Percentiles rank a stretch among this genome's conserved stretches.
These are phyloP conservation scores for Micromys minutus DNA, from an alignment of 2,113 vertebrate species.

Conservation along the genomic window DNA sequence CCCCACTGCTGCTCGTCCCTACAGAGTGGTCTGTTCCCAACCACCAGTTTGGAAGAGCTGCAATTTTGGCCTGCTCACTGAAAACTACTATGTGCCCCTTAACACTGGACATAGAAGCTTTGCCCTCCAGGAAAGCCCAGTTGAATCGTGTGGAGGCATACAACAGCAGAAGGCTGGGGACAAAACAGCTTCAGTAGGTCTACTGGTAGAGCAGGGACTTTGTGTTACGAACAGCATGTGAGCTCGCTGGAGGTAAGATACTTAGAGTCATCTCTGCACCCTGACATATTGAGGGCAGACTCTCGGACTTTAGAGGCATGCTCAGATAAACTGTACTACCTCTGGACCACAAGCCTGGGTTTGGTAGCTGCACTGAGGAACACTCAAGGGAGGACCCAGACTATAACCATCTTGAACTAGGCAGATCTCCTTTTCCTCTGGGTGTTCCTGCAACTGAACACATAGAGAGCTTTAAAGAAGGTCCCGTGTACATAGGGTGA, in stretches of 20 bases:
- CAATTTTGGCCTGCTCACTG: neutral
- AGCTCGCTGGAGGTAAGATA: neutral
- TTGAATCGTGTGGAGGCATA: neutral
- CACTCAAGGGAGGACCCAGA: neutral
- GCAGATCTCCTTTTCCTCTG: neutral
- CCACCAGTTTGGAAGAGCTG: neutral
- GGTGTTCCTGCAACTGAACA: neutral
- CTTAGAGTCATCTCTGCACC: neutral
- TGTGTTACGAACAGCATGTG: neutral
- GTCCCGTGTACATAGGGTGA: accelerated
- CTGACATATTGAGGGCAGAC: neutral
- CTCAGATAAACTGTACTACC: neutral
- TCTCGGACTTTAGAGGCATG: neutral
- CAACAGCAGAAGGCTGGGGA: neutral
- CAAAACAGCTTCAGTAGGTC: neutral
- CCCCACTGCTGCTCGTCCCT: neutral
- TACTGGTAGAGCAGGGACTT: neutral
- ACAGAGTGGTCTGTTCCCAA: neutral
- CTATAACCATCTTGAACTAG: neutral
- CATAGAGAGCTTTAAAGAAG: too few species aligned
- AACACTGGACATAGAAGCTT: neutral
- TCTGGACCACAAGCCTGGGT: neutral
- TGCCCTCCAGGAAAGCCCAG: neutral
- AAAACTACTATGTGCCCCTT: neutral
- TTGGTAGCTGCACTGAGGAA: accelerated